Base-by-base conservation (phyloP, 2,797 vertebrate genomes). In the Brachyalestes nurse region DNA sequence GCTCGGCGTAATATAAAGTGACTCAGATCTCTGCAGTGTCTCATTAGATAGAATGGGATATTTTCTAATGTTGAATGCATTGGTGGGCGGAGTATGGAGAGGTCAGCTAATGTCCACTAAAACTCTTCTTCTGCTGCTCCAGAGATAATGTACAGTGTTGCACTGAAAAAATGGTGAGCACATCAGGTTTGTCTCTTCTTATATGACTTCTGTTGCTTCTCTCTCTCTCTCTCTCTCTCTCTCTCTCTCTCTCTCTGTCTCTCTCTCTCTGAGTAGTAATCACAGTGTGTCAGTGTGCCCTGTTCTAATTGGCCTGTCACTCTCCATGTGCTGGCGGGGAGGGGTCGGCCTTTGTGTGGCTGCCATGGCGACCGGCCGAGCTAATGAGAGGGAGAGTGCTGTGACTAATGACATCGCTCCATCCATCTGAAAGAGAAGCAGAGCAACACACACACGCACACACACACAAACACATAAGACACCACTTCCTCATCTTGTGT, bases 341-440 rank as follows among this genome's bases (percentile, higher is more conserved):
- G 87, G 87, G 85, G 87, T 81, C 75, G 87, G 88, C 90, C 92
- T 93, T 94, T 93, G 92, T 93, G 88, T 85, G 89, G 93, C 92
- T 93, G 92, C 92, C 92, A 93, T 93, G 90, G 93, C 85, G 92
- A 93, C 92, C 89, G 89, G 89, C 91, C 86, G 89, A 89, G 92
- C 92, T 93, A 94, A 93, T 93, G 91, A 93, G 93, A 91, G 86
- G 60, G 90, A 92, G 90, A 91, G 87, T 81, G 88, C 90, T 93
- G 91, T 93, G 93, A 94, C 93, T 94, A 94, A 95, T 94, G 93
- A 93, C 93, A 93, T 92, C 90, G 88, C 91, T 91, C 92, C 89
- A 89, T 92, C 92, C 91, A 91, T 92, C 91, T 89, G 92, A 94
- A 93, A 92, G 90, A 86, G 34, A 62, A 88, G 91, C 92, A 92